These are phyloP conservation scores for Coenonympha arcania DNA, from an alignment of 2,888 invertebrate species.

Conservation along the genomic window DNA sequence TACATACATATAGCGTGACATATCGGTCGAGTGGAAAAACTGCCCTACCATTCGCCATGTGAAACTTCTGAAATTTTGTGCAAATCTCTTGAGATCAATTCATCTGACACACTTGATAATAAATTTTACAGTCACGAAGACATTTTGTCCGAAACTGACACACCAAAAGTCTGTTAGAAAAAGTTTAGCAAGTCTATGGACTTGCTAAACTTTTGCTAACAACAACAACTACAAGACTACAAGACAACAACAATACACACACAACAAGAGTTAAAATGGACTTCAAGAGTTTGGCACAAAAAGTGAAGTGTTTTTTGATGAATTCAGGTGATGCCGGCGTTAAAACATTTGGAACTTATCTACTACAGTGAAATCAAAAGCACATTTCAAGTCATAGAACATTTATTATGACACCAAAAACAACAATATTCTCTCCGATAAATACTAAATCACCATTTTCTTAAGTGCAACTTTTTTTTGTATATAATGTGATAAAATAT, in stretches of 20 bases:
- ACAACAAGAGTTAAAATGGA: no score
- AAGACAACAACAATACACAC: no score
- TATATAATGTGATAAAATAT: no score
- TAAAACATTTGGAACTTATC: constrained; percentile 43
- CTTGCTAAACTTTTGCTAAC: no score
- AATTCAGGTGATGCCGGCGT: constrained; percentile 63
- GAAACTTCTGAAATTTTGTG: background rate
- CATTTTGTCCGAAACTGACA: background rate
- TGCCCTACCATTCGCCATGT: constrained; percentile 2
- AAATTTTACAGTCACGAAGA: no score
- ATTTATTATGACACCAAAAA: constrained; percentile 46
- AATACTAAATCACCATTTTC: constrained; percentile 26
- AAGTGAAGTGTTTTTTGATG: constrained; percentile 5
- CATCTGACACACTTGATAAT: background rate
- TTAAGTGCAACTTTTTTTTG: background rate
- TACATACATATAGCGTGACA: no score
- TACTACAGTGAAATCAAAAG: constrained; percentile 29
- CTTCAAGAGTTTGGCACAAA: constrained; percentile 23
- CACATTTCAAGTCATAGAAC: constrained; percentile 30
- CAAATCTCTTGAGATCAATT: background rate
- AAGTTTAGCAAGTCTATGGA: constrained; percentile 24
- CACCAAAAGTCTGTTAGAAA: background rate
- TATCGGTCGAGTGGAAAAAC: no score
- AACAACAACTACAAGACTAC: no score
- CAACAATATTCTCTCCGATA: constrained; percentile 27